Evolutionary conservation across 2,113 vertebrate species (phyloP), one percentile per base, ranked within the genome.

Genomic region (Cyprinus carpio): DNA sequence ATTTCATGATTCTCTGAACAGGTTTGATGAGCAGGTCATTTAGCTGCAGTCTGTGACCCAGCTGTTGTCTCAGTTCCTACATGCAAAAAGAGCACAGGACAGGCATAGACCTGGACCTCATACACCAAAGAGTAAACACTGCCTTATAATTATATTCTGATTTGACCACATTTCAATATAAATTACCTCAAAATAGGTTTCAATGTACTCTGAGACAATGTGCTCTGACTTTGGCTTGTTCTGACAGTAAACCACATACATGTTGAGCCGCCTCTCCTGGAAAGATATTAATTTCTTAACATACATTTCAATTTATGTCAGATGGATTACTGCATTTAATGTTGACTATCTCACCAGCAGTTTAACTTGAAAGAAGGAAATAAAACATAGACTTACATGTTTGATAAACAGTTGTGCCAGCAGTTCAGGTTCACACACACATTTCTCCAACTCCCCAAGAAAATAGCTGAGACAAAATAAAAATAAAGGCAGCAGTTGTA

Each of bases 241-340:
- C 93, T 97, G 96, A 91, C 96, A 97, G 92, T 97, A 97, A 81
- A 97, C 95, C 77, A 97, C 96, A 4, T 97, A 97, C 96, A 97
- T 97, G 89, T 97, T 96, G 86, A 97, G 95, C 85, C 96, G 93
- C 20, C 96, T 94, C 76, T 97, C 96, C 96, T 97, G 92, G 10
- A 88, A 84, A 75, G 4, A 65, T 46, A 84, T 16, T 72, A 16
- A 13, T 77, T 58, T 18, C 75, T 58, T 11, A 27, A 13, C 8
- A 27, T 16, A 16, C 9, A 2, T 43, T 43, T 29, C 27, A 23
- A 31, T 6, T 31, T 34, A 56, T 0, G 15, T 15, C 31, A 20
- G 8, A 34, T 31, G 31, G 31, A 69, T 64, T 27, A 64, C 12
- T 27, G 12, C 60, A 64, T 64, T 27, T 13, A 27, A 64, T 20